Evolutionary conservation across 2,113 vertebrate species (phyloP).

Genomic region (Lucifuga dentata): DNA sequence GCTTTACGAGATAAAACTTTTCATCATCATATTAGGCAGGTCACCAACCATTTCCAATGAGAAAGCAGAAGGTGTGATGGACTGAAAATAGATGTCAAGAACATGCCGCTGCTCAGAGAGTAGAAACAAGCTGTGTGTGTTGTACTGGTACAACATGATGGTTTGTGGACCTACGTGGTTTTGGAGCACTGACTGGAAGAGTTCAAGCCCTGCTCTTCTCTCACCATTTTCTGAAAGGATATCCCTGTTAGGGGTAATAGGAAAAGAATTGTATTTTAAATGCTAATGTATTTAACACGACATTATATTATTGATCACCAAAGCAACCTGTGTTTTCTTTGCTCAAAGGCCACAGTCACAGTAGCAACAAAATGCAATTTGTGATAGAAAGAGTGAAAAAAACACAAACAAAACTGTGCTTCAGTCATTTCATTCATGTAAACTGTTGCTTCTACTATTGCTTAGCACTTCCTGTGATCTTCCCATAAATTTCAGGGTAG

Average conservation of each 20-base stretch:
- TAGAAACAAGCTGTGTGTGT: not conserved
- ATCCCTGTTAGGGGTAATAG: constrained; percentile 83
- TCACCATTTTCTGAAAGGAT: constrained; percentile 93
- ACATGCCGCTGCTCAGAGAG: not conserved
- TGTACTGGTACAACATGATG: not conserved
- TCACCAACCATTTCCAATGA: too few relatives aligned
- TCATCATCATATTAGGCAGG: not conserved
- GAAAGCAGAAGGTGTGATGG: constrained; percentile 23
- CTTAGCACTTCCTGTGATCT: constrained; percentile 28
- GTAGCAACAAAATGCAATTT: too few relatives aligned
- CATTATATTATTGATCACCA: too few relatives aligned
- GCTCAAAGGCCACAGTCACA: too few relatives aligned
- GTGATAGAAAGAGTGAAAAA: too few relatives aligned
- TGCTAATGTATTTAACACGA: not conserved
- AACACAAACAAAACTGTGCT: too few relatives aligned
- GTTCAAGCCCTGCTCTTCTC: constrained; percentile 90
- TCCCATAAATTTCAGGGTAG: not conserved
- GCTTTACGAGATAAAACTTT: not conserved
- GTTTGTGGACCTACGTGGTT: constrained; percentile 89
- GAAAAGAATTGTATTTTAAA: not conserved
- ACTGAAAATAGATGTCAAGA: not conserved
- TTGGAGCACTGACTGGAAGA: constrained; percentile 82
- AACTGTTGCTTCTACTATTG: not conserved
- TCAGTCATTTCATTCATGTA: constrained; percentile 9
- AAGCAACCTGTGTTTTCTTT: too few relatives aligned